Conservation (phyloP, 2,888 invertebrate genomes). For the Diaprepes abbreviatus region DNA sequence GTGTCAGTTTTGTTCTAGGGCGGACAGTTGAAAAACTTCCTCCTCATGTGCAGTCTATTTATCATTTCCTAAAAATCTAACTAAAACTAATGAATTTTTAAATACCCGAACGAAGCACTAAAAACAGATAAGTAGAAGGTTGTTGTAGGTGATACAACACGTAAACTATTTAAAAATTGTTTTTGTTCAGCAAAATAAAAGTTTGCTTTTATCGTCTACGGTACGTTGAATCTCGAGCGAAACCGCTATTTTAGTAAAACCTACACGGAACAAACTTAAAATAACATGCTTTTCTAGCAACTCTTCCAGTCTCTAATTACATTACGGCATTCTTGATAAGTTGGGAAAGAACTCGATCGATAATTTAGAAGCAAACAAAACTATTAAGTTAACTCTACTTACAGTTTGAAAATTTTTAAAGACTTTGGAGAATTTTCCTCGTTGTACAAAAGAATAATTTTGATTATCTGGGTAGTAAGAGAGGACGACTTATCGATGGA, state of each 20-base stretch:
- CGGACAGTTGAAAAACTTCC: no score
- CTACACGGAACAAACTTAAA: constrained; percentile 11
- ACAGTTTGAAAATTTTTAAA: neutral
- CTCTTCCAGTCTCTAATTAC: constrained; percentile 17
- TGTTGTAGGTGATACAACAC: neutral
- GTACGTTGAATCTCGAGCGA: constrained; percentile 2
- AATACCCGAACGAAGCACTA: neutral
- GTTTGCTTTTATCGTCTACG: constrained; percentile 10
- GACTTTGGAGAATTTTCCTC: no score
- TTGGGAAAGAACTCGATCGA: constrained; percentile 6
- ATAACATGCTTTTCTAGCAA: constrained; percentile 14
- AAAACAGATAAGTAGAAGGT: neutral
- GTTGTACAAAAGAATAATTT: no score
- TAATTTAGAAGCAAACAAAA: constrained; percentile 21
- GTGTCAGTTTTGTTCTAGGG: no score
- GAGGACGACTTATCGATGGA: no score
- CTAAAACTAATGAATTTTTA: no score
- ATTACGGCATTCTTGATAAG: constrained; percentile 19
- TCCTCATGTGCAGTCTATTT: no score
- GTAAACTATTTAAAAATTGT: constrained; percentile 15
- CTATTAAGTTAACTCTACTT: neutral
- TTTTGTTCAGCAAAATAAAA: constrained; percentile 11
- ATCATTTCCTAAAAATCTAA: no score
- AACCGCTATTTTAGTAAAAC: constrained; percentile 12
- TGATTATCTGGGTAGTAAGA: no score